Percentiles rank a stretch among this genome's conserved stretches.
Conservation (phyloP, 2,797 vertebrate genomes). For the Smutsia temminckii region DNA sequence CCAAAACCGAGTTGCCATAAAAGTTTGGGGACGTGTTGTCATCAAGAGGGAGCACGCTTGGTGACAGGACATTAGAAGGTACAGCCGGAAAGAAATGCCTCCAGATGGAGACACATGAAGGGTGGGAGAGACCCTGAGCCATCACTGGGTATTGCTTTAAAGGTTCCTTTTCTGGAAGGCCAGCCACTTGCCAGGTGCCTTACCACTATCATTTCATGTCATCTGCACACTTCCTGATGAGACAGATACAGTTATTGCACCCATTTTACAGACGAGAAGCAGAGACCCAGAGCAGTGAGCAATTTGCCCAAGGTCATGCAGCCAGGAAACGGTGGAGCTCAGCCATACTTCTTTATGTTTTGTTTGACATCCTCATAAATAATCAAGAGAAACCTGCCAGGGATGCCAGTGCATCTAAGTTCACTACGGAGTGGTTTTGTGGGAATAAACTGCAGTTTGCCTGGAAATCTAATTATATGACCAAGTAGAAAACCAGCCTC, state of each 20-base stretch:
- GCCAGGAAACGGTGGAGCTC: not conserved
- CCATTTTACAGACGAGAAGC: not conserved
- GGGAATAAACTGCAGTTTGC: not conserved
- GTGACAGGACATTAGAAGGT: not conserved
- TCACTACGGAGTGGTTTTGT: not conserved
- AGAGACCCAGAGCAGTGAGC: not conserved
- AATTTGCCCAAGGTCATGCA: not conserved
- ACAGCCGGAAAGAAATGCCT: not conserved
- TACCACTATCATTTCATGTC: not conserved
- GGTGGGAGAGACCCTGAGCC: not conserved
- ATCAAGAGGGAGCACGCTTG: not conserved
- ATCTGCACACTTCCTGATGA: not conserved
- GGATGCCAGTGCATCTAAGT: not conserved
- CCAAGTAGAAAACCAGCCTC: not conserved
- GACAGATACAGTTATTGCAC: not conserved
- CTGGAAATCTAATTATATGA: not conserved
- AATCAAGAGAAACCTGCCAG: not conserved
- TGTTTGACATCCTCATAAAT: not conserved
- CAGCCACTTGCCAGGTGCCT: not conserved
- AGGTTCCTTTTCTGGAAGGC: not conserved
- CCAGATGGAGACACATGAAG: not conserved
- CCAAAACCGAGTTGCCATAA: slow-evolving; percentile 7
- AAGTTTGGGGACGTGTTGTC: not conserved
- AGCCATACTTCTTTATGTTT: not conserved
- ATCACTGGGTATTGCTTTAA: accelerated